These are phyloP conservation scores for Forbesichthys agassizii DNA, from an alignment of 2,113 vertebrate genomes.

Conservation along the genomic window DNA sequence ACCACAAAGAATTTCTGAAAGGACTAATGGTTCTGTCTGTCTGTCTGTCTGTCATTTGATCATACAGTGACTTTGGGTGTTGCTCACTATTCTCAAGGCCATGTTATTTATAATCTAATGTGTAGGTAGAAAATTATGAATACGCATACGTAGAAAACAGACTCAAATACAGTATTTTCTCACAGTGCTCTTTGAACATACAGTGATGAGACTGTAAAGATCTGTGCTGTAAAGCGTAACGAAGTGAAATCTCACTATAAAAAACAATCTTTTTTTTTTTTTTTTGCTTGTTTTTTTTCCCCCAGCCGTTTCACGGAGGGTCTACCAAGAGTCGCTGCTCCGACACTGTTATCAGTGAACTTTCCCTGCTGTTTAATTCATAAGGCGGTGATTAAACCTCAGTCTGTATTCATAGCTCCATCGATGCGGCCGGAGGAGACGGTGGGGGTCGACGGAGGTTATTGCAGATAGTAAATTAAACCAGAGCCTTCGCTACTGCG, in stretches of 20 bases:
- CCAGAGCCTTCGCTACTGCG: conserved; percentile 14
- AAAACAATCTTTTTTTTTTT: background rate
- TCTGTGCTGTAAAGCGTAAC: background rate
- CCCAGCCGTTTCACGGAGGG: background rate
- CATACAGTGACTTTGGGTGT: too few relatives aligned
- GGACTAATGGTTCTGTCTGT: too few relatives aligned
- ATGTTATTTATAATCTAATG: too few relatives aligned
- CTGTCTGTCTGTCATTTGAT: too few relatives aligned
- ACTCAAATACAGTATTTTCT: too few relatives aligned
- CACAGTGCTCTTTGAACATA: too few relatives aligned
- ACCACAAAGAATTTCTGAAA: too few relatives aligned
- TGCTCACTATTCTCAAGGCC: too few relatives aligned
- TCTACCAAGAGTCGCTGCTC: conserved; percentile 10
- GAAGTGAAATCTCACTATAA: background rate
- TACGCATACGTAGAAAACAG: too few relatives aligned
- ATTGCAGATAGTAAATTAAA: conserved; percentile 49
- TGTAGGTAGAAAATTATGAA: too few relatives aligned
- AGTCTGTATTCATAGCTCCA: conserved; percentile 50
- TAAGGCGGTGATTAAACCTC: conserved; percentile 50
- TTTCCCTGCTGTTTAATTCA: conserved; percentile 46
- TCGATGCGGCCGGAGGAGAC: conserved; percentile 5
- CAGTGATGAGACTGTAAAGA: background rate
- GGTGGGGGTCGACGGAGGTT: conserved; percentile 47
- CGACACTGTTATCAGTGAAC: conserved; percentile 40
- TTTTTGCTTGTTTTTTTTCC: background rate